Percentiles rank a stretch among this genome's conserved stretches.
Conservation (phyloP, 2,797 vertebrate genomes). For the Sebastes oblongus region DNA sequence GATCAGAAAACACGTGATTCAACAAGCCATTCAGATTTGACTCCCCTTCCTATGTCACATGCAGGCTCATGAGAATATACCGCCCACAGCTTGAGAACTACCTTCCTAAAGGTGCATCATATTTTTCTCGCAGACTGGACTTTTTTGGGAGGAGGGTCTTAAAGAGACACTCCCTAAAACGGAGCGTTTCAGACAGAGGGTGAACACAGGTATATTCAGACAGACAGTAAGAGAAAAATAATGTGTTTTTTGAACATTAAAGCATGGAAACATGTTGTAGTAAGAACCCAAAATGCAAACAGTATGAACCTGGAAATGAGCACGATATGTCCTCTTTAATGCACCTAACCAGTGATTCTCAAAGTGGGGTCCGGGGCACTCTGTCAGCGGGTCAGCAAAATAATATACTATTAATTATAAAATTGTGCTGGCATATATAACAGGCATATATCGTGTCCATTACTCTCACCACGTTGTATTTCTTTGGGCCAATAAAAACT, state of each 20-base stretch:
- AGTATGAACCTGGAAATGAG: not conserved
- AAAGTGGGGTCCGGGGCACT: no score
- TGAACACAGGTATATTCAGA: not conserved
- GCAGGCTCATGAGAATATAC: no score
- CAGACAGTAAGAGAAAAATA: not conserved
- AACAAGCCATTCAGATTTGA: no score
- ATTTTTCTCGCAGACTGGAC: not conserved
- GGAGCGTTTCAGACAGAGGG: not conserved
- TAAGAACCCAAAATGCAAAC: rapidly evolving
- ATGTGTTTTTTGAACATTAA: not conserved
- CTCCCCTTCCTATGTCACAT: no score
- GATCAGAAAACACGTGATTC: no score
- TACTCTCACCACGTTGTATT: no score
- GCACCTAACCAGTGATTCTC: not conserved
- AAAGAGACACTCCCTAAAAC: not conserved
- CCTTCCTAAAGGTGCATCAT: not conserved
- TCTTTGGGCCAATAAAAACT: no score
- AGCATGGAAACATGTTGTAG: not conserved
- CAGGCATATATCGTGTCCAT: no score
- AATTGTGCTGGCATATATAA: no score
- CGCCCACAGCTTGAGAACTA: not conserved
- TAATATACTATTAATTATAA: no score
- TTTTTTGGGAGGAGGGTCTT: not conserved
- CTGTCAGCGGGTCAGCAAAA: no score
- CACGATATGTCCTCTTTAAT: not conserved